phyloP scores from a whole-genome alignment of 1,140 invertebrate genomes.

The Paramacrobiotus metropolitanus region DNA sequence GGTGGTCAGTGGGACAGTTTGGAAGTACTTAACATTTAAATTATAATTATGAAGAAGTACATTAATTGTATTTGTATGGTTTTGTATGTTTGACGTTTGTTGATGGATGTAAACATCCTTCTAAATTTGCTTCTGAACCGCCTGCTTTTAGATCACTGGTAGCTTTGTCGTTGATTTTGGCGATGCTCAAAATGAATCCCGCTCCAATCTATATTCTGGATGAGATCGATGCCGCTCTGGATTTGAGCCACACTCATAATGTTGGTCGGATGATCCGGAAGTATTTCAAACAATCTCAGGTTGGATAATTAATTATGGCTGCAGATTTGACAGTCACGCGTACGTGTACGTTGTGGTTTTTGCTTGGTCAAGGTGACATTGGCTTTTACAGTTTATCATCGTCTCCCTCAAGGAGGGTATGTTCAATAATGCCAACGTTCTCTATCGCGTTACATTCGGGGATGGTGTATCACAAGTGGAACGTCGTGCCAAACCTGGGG shows the following conservation, averaged over 20 bases:
- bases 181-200: constrained; percentile 87
- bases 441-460: constrained; percentile 80
- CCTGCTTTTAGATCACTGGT: constrained; percentile 57
- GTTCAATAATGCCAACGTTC: constrained; percentile 96
- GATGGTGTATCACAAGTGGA: constrained; percentile 83
- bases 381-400: constrained; percentile 63
- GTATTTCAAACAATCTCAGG: constrained; percentile 81
- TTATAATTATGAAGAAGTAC: no score
- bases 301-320: constrained; percentile 20
- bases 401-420: constrained; percentile 98
- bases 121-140: no score
- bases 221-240: constrained; percentile 93
- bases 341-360: constrained; percentile 9
- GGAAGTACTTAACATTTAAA: no score
- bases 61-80: no score
- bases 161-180: constrained; percentile 79
- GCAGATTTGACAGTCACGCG: constrained; percentile 8
- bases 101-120: no score
- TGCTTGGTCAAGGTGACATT: constrained; percentile 8
- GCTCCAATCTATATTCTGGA: constrained; percentile 96
- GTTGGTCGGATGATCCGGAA: constrained; percentile 82
- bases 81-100: no score
- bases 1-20: no score
- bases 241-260: constrained; percentile 95
- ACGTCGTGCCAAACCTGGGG: no score